Evolutionary conservation across 2,888 invertebrate genomes (phyloP).

Genomic region (Coenonympha glycerion): DNA sequence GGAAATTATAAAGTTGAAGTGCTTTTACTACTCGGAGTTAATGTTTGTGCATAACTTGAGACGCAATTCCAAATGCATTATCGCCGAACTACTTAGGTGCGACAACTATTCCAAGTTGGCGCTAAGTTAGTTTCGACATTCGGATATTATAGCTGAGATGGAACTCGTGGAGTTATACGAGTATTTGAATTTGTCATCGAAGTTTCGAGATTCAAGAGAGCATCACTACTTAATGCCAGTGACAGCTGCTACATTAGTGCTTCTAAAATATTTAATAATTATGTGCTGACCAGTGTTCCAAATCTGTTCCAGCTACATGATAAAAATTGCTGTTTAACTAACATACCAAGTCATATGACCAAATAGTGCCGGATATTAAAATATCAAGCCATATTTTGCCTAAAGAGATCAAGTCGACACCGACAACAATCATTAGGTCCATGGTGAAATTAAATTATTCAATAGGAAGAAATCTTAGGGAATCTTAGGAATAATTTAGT

Average conservation of each 20-base stretch:
- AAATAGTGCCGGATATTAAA: no score
- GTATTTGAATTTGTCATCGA: not conserved
- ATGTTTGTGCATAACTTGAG: slow-evolving; percentile 6
- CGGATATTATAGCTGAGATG: slow-evolving; percentile 2
- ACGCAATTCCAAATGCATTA: slow-evolving; percentile 10
- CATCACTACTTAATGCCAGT: no score
- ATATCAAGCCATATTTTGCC: no score
- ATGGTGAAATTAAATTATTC: not conserved
- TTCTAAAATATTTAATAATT: no score
- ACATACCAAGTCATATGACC: no score
- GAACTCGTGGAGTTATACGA: not conserved
- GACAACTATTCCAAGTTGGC: slow-evolving; percentile 1
- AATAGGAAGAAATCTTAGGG: not conserved
- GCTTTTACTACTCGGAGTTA: not conserved
- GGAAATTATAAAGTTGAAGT: slow-evolving; percentile 5
- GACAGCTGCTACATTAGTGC: no score
- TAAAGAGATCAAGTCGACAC: no score
- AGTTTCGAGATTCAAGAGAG: not conserved
- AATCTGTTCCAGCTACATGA: no score
- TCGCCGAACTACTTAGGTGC: not conserved
- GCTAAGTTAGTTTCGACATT: slow-evolving; percentile 10
- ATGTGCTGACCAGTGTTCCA: no score
- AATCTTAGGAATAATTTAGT: slow-evolving; percentile 3
- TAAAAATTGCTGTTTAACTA: no score
- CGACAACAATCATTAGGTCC: no score